These are phyloP conservation scores for Zenarchopterus dispar DNA, from an alignment of 2,797 vertebrate species.

Conservation along the genomic window DNA sequence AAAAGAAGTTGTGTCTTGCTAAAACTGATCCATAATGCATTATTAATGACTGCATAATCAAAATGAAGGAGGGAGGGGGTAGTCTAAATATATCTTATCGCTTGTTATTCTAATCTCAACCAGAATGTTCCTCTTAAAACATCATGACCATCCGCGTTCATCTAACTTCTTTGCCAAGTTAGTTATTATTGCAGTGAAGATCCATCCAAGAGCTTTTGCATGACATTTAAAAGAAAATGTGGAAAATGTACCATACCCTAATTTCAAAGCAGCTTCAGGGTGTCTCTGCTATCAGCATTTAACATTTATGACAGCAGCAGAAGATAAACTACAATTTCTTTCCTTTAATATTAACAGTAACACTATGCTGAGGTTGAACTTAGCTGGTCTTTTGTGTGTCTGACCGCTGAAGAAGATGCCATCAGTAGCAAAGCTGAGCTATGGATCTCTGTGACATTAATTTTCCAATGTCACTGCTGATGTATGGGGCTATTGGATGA, in stretches of 20 bases:
- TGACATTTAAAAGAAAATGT: slow-evolving; percentile 2
- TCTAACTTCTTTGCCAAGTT: slow-evolving; percentile 8
- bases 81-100: slow-evolving; percentile 28
- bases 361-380: slow-evolving; percentile 23
- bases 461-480: slow-evolving; percentile 79
- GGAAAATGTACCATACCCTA: not conserved
- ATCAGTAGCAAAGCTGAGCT: slow-evolving; percentile 47
- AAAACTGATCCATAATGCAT: slow-evolving; percentile 61
- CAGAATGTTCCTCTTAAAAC: slow-evolving; percentile 23
- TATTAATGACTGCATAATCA: slow-evolving; percentile 64
- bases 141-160: slow-evolving; percentile 12
- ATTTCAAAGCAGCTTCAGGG: slow-evolving; percentile 1
- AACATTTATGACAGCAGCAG: slow-evolving; percentile 1
- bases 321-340: slow-evolving; percentile 1
- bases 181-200: slow-evolving; percentile 17
- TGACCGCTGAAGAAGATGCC: slow-evolving; percentile 42
- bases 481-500: slow-evolving; percentile 75
- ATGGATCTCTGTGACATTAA: slow-evolving; percentile 69
- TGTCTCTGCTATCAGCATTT: slow-evolving; percentile 2
- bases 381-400: slow-evolving; percentile 38
- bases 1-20: slow-evolving; percentile 55
- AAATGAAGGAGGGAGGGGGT: slow-evolving; percentile 24
- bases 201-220: not conserved
- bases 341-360: slow-evolving; percentile 17
- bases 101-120: slow-evolving; percentile 30